phyloP scores from a whole-genome alignment of 2,888 invertebrate species.

The Fragum fragum region DNA sequence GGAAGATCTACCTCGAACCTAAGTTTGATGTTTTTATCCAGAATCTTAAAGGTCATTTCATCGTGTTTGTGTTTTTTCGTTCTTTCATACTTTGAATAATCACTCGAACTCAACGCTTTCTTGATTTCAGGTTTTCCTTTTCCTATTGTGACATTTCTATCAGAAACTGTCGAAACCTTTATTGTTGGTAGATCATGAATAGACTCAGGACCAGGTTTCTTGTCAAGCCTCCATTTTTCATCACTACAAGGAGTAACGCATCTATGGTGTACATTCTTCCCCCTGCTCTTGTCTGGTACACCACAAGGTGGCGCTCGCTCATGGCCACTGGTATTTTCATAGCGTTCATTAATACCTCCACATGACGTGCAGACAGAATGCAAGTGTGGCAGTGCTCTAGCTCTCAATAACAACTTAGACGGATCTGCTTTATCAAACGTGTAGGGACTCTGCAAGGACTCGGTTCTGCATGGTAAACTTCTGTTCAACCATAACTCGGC shows the following conservation, averaged over 20 bases:
- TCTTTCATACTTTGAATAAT: conserved; percentile 17
- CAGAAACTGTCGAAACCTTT: background rate
- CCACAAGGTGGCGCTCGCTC: background rate
- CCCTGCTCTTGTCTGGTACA: background rate
- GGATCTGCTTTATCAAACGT: conserved; percentile 52
- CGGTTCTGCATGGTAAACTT: conserved; percentile 41
- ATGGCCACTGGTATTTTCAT: conserved; percentile 21
- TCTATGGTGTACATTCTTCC: conserved; percentile 19
- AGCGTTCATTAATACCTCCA: conserved; percentile 42
- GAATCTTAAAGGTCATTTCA: conserved; percentile 46
- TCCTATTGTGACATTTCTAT: background rate
- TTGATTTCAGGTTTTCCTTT: background rate
- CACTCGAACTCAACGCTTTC: background rate
- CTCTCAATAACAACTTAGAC: conserved; percentile 31
- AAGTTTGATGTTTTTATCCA: conserved; percentile 47
- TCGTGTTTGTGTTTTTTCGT: conserved; percentile 11
- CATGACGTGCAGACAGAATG: conserved; percentile 49
- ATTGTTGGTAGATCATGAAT: background rate
- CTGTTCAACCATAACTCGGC: conserved; percentile 15
- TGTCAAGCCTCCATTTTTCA: conserved; percentile 43
- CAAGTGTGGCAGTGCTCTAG: conserved; percentile 27
- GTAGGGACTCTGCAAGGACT: conserved; percentile 41
- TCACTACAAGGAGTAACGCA: conserved; percentile 26
- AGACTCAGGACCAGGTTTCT: background rate
- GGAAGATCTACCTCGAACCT: conserved; percentile 35